Evolutionary conservation across 2,888 invertebrate species (phyloP), one percentile per base, ranked within the genome.

Genomic region (Ceraclea dissimilis): DNA sequence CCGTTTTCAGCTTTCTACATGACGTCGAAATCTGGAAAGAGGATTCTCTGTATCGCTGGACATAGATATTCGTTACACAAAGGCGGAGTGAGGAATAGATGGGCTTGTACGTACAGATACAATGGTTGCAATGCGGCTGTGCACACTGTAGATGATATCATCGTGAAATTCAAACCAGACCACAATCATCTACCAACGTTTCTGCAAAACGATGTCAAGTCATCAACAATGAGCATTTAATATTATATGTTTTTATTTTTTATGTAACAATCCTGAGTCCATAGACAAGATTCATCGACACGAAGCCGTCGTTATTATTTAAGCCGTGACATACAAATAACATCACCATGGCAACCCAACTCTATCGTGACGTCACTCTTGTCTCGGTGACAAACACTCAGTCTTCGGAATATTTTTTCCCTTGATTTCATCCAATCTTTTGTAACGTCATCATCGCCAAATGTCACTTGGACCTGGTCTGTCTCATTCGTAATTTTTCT

Each of bases 11-110:
- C 46, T 33, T 50, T 46, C 21, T 55, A 55, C 50, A 55, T n/a
- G 44, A 50, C 44, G 5, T 50, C 43, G 18, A 33, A 33, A 44
- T 44, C 18, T 8, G 55, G 55, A 2, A 55, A 46, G 20, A 43
- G 44, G 19, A 50, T 55, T 11, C 16, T 55, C n/a, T 50, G 31
- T 1, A 50, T 55, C 21, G 50, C 31, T 2, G 46, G 33, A n/a
- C 31, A 55, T 33, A 55, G 49, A 13, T 55, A 50, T 20, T 55
- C 55, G 2, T 6, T 50, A 26, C 55, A 55, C 33, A 49, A 54
- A 22, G 18, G 17, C 5, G 13, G 19, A 6, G 22, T 31, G 8
- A 59, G 65, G 52, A 67, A 31, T 16, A 46, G 57, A 34, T 60
- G 60, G 60, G 52, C 55, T 5, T 60, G 60, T 43, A 60, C 57